A percentile compares a stretch with the other conserved stretches of the same genome.
These are phyloP conservation scores for Epistrophella euchroma DNA, from an alignment of 2,888 invertebrate genomes.

Conservation along the genomic window DNA sequence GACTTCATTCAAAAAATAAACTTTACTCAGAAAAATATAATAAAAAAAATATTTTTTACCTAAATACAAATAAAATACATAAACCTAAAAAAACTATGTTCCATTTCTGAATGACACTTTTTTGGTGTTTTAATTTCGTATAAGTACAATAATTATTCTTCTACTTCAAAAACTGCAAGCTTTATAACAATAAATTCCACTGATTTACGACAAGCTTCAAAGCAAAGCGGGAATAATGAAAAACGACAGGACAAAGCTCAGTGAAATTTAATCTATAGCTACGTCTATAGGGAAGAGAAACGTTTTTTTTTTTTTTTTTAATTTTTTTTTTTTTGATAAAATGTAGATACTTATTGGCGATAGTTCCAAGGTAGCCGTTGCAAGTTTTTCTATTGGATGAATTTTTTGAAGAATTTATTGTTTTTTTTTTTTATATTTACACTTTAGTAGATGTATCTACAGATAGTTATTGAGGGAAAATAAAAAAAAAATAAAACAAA, in stretches of 20 bases:
- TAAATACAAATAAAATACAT: not conserved
- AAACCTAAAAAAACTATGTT: not conserved
- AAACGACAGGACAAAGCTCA: constrained; percentile 66
- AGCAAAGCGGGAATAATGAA: constrained; percentile 62
- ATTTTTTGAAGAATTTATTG: constrained; percentile 57
- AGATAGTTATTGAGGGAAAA: constrained; percentile 55
- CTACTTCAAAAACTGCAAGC: constrained; percentile 59
- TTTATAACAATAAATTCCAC: constrained; percentile 55
- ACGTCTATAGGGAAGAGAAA: constrained; percentile 58
- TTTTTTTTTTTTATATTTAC: constrained; percentile 67
- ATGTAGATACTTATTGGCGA: constrained; percentile 69
- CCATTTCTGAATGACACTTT: not conserved
- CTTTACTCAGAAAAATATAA: no score
- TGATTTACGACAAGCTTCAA: constrained; percentile 61
- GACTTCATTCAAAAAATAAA: no score
- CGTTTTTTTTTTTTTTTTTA: constrained; percentile 30
- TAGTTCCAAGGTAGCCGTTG: constrained; percentile 66
- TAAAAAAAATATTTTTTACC: no score
- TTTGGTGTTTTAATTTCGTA: constrained; percentile 24
- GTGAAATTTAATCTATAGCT: constrained; percentile 61
- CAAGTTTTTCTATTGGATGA: constrained; percentile 60
- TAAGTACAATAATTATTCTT: constrained; percentile 2
- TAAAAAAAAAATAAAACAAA: constrained; percentile 52
- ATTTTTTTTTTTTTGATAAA: constrained; percentile 29
- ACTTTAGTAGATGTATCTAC: constrained; percentile 74